phyloP scores from a whole-genome alignment of 2,113 vertebrate genomes.

The Amphiprion ocellaris region DNA sequence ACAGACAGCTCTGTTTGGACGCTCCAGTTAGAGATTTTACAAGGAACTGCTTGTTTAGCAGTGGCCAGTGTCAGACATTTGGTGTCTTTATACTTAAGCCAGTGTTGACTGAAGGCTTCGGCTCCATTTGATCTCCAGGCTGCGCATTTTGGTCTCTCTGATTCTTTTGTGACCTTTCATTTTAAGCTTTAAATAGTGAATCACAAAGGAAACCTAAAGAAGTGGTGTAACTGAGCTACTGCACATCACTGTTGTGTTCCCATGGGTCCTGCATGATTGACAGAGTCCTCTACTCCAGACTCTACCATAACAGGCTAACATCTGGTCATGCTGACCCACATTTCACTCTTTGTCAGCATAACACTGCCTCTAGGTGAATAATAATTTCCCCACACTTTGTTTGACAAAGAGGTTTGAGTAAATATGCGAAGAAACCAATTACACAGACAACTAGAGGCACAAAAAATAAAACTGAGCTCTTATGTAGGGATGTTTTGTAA shows the following conservation, averaged over 20 bases:
- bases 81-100: conserved; percentile 21
- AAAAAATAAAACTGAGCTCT: conserved; percentile 46
- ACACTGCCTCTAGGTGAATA: conserved; percentile 35
- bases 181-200: conserved; percentile 48
- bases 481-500: conserved; percentile 23
- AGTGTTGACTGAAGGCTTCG: conserved; percentile 37
- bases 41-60: conserved; percentile 15
- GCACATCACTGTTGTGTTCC: conserved; percentile 55
- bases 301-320: conserved; percentile 51
- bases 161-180: conserved; percentile 50
- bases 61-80: not conserved
- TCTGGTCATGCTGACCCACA: conserved; percentile 67
- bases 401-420: not conserved
- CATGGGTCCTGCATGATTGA: conserved; percentile 58
- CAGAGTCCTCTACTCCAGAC: conserved; percentile 55
- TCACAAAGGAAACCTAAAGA: conserved; percentile 54
- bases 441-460: conserved; percentile 16
- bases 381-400: conserved; percentile 23
- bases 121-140: conserved; percentile 42
- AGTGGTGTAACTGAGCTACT: conserved; percentile 56
- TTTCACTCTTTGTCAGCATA: conserved; percentile 57
- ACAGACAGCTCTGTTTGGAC: not conserved
- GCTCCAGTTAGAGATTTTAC: conserved; percentile 6
- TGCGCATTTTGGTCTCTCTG: conserved; percentile 30
- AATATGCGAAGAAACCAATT: conserved; percentile 26